Evolutionary conservation across 2,888 invertebrate genomes (phyloP).

Genomic region (Arge pagana): DNA sequence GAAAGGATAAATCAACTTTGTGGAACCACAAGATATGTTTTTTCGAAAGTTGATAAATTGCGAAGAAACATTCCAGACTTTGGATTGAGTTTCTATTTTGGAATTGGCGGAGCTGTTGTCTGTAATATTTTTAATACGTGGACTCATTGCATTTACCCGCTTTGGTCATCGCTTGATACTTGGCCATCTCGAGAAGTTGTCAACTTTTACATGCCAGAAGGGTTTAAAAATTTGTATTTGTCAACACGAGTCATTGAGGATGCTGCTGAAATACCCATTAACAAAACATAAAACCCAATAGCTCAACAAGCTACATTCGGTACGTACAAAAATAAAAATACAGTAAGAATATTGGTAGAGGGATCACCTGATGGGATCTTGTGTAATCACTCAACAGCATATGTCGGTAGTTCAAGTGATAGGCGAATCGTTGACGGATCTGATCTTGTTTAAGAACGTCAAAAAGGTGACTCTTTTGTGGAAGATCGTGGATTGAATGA

Average conservation of each 20-base stretch:
- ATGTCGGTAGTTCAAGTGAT: conserved; percentile 35
- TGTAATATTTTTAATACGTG: conserved; percentile 32
- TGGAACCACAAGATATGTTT: conserved; percentile 24
- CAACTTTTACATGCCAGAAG: conserved; percentile 31
- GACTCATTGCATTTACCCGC: conserved; percentile 28
- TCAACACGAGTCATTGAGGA: conserved; percentile 32
- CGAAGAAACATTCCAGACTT: conserved; percentile 24
- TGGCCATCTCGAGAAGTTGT: conserved; percentile 32
- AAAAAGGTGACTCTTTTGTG: conserved; percentile 32
- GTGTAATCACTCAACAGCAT: conserved; percentile 29
- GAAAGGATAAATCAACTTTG: conserved; percentile 11
- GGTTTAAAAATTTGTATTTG: conserved; percentile 29
- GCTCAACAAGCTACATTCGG: conserved; percentile 33
- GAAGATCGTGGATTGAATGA: conserved; percentile 35
- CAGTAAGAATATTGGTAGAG: conserved; percentile 32
- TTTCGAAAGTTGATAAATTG: conserved; percentile 28
- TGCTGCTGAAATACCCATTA: conserved; percentile 30
- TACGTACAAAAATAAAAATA: conserved; percentile 35
- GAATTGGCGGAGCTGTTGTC: conserved; percentile 22
- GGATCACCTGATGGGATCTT: conserved; percentile 32
- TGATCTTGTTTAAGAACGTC: conserved; percentile 27
- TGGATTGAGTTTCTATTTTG: conserved; percentile 27
- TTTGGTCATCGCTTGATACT: conserved; percentile 27
- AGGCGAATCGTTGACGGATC: conserved; percentile 35
- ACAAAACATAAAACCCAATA: conserved; percentile 25